Base-by-base conservation (phyloP, 2,888 invertebrate genomes). In the Tribolium freemani region DNA sequence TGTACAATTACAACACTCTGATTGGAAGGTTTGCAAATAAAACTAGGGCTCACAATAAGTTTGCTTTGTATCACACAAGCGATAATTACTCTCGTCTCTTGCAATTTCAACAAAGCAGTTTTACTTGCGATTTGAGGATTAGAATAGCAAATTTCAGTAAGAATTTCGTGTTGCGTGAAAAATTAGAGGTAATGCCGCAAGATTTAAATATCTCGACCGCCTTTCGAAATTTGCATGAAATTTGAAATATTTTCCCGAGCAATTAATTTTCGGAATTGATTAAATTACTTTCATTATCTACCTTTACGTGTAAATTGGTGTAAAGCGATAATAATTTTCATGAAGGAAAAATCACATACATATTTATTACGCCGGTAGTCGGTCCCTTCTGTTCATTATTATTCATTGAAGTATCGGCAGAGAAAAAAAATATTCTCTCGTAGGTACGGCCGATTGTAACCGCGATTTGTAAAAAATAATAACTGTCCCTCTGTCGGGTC, bases 241-340 rank as follows among this genome's bases (percentile, higher is more conserved):
- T 51, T 63, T 63, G 31, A 38, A 50, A 63, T 51, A 51, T 63
- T 63, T 51, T 11, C 51, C 26, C 5, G 10, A 64, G 38, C 26
- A 64, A 64, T 64, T 64, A 51, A 53, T 51, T 63, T 48, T 63
- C 20, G 26, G 57, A 46, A 60, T 60, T 51, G 16, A 53, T 64
- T 54, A 44, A 64, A 54, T 64, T 64, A 54, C 54, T 64, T 64
- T 64, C 64, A 63, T 63, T 63, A 63, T 63, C 60, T 48, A 60
- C 48, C 60, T 45, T 48, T 60, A 5, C 10, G 46, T 48, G 60
- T 26, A 60, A 60, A 48, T 60, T 60, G 60, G 48, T 26, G 5
- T 60, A 26, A 60, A 63, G 51, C 10, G n/a, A 58, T 45, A 38
- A 58, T 45, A 8, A 64, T 64, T 64, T 53, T 54, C 64, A 54